A percentile compares a stretch with the other conserved stretches of the same genome.
Evolutionary conservation across 2,797 vertebrate species (phyloP).

Genomic region (Darevskia nairensis): DNA sequence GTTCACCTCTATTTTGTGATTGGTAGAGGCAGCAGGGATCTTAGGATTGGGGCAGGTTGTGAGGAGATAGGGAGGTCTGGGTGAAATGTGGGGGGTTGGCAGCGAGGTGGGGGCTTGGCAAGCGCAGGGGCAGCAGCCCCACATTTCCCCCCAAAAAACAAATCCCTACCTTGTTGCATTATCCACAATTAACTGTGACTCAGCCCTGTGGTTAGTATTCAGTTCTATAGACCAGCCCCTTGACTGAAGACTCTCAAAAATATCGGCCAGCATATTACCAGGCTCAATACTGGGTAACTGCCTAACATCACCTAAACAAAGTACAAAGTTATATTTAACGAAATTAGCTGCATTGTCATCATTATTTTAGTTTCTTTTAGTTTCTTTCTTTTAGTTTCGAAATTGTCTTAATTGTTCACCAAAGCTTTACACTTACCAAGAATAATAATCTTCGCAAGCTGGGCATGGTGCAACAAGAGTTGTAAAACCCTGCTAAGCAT

Average conservation of each 20-base stretch:
- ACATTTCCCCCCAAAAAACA: not conserved
- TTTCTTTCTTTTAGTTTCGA: not conserved
- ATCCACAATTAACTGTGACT: slow-evolving; percentile 85
- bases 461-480: slow-evolving; percentile 76
- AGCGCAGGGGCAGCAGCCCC: not conserved
- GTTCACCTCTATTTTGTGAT: too few relatives aligned
- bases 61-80: too few relatives aligned
- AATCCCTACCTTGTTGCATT: slow-evolving; percentile 83
- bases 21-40: too few relatives aligned
- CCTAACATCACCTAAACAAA: slow-evolving; percentile 81
- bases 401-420: not conserved
- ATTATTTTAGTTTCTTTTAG: not conserved
- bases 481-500: slow-evolving; percentile 81
- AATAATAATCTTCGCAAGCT: slow-evolving; percentile 84
- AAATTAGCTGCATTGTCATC: not conserved
- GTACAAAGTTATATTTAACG: not conserved
- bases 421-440: slow-evolving; percentile 79
- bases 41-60: too few relatives aligned
- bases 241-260: slow-evolving; percentile 79
- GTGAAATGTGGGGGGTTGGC: too few relatives aligned
- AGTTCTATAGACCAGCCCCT: slow-evolving; percentile 82
- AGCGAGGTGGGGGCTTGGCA: too few relatives aligned
- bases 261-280: slow-evolving; percentile 83
- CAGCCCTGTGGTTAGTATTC: slow-evolving; percentile 85
- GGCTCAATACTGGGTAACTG: slow-evolving; percentile 89